Evolutionary conservation across 1,140 invertebrate genomes (phyloP).

Genomic region (Microplitis mediator): DNA sequence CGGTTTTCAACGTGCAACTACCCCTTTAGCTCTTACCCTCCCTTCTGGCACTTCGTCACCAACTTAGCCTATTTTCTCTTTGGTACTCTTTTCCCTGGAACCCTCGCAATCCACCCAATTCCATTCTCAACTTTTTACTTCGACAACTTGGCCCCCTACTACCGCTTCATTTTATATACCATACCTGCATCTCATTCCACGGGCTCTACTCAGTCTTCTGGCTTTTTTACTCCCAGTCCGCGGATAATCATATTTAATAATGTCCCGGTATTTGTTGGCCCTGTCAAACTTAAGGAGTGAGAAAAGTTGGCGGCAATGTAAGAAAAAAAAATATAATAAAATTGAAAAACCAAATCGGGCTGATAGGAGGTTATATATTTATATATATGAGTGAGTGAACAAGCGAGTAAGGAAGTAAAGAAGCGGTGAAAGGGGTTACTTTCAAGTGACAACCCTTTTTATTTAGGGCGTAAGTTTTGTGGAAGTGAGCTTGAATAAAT

Average conservation of each 20-base stretch:
- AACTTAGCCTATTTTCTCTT: constrained; percentile 14
- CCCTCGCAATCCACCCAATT: constrained; percentile 21
- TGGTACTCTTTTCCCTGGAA: constrained; percentile 25
- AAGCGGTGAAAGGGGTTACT: constrained; percentile 13
- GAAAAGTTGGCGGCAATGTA: constrained; percentile 7
- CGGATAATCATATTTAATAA: constrained; percentile 63
- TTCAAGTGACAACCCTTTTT: constrained; percentile 60
- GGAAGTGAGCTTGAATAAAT: constrained; percentile 52
- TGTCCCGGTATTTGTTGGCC: constrained; percentile 56
- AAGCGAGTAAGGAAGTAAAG: not conserved
- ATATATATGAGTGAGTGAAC: not conserved
- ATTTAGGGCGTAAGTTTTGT: constrained; percentile 57
- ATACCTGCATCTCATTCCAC: not conserved
- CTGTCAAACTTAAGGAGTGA: constrained; percentile 47
- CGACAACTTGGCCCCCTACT: constrained; percentile 26
- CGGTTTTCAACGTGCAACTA: constrained; percentile 31
- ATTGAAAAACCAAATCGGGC: constrained; percentile 41
- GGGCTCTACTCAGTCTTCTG: constrained; percentile 3
- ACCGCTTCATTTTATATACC: constrained; percentile 18
- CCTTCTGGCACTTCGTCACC: constrained; percentile 9
- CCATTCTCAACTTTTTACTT: constrained; percentile 53
- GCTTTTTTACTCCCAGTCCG: not conserved
- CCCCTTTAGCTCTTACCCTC: constrained; percentile 29
- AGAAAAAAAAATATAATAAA: constrained; percentile 29
- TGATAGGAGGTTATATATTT: not conserved